Evolutionary conservation across 2,113 vertebrate species (phyloP).

Genomic region (Notothenia coriiceps): DNA sequence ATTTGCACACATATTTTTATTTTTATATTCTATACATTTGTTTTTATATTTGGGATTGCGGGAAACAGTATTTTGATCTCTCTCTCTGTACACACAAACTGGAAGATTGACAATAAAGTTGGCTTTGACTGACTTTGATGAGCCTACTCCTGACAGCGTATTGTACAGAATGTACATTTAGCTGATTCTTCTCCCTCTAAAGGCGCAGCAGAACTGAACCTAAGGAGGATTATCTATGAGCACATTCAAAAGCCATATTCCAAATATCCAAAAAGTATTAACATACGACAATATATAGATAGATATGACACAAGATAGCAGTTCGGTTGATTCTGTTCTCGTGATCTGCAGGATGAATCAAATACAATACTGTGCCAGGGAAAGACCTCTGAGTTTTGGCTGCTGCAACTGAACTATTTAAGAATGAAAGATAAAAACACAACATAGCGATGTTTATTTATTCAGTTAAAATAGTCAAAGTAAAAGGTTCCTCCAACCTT

Average conservation of each 20-base stretch:
- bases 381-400: constrained; percentile 69
- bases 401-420: constrained; percentile 60
- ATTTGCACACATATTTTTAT: too few relatives aligned
- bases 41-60: too few relatives aligned
- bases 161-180: constrained; percentile 90
- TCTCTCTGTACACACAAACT: too few relatives aligned
- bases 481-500: too few relatives aligned
- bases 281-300: too few relatives aligned
- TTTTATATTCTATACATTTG: too few relatives aligned
- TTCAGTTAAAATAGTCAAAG: background rate
- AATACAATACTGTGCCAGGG: constrained; percentile 77
- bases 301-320: constrained; percentile 59
- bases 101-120: too few relatives aligned
- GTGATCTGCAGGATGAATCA: constrained; percentile 65
- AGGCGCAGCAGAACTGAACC: constrained; percentile 57
- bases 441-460: constrained; percentile 15
- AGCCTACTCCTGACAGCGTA: constrained; percentile 82
- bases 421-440: constrained; percentile 33
- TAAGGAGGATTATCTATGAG: constrained; percentile 68
- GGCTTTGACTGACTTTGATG: too few relatives aligned
- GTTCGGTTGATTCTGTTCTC: constrained; percentile 65
- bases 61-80: too few relatives aligned
- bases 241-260: constrained; percentile 73
- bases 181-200: constrained; percentile 41
- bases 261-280: constrained; percentile 58